Evolutionary conservation across 2,797 vertebrate genomes (phyloP), one percentile per base, ranked within the genome.

Genomic region (Bradypodion pumilum): DNA sequence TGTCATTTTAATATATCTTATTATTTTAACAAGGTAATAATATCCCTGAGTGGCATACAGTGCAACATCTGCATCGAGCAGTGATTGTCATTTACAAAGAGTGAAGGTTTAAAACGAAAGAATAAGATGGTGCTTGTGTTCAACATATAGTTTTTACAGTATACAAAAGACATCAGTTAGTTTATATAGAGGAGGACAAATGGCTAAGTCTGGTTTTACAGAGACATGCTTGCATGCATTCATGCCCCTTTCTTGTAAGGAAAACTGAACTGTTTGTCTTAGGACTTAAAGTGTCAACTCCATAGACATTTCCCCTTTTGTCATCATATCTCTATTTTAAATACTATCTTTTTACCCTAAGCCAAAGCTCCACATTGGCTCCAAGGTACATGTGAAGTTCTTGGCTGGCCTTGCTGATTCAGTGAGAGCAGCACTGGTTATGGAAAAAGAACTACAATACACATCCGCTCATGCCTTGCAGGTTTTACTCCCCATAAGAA

Each of bases 11-110:
- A 92, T 90, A 95, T 94, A 95, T 95, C 75, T 85, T 92, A 91
- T 95, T 79, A 29, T 85, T 94, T 95, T 90, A 90, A 95, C 96
- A 95, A 96, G 97, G 93, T 96, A 97, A 97, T 95, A 96, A 97
- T 95, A 96, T 99, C 98, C 98, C 98, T 99, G 98, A 99, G 98
- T 96, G 90, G 92, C 96, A 96, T 96, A 97, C 97, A 96, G 95
- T 95, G 96, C 96, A 97, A 95, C 65, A 89, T 95, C 95, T 96
- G 96, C 97, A 91, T 97, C 93, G 85, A 97, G 96, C 96, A 97
- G 96, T 98, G 98, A 99, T 99, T 99, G 98, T 99, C 98, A 97
- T 96, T 94, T 94, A 95, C 94, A 85, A 96, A 96, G 92, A 25
- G 29, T 94, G 95, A 95, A 95, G 86, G 75, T 88, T 89, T 78